These are phyloP conservation scores for Anoplolepis gracilipes DNA, from an alignment of 1,140 invertebrate species.

Conservation along the genomic window DNA sequence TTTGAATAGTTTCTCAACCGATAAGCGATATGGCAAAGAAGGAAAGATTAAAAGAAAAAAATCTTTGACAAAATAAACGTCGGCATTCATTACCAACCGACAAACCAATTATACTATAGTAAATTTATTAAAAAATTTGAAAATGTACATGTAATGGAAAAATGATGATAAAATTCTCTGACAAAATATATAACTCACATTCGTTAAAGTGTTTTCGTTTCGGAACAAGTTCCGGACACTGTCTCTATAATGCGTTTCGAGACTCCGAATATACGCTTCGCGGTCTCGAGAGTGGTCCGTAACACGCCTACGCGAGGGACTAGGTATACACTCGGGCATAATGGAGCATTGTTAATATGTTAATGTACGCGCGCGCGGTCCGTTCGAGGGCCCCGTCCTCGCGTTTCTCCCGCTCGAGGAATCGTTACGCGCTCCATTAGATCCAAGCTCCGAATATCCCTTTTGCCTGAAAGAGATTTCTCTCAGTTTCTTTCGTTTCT, in stretches of 20 bases:
- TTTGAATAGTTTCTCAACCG: not conserved
- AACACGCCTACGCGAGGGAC: conserved; percentile 39
- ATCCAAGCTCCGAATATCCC: conserved; percentile 43
- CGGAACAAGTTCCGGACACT: not conserved
- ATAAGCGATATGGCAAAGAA: not conserved
- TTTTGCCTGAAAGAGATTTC: conserved; percentile 43
- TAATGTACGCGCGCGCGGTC: conserved; percentile 73
- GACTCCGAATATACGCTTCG: conserved; percentile 12
- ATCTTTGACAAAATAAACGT: not conserved
- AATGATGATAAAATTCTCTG: not conserved
- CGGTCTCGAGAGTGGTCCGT: conserved; percentile 38
- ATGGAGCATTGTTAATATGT: conserved; percentile 81
- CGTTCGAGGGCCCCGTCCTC: conserved; percentile 52
- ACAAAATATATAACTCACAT: not conserved
- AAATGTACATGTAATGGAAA: not conserved
- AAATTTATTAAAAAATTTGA: not conserved
- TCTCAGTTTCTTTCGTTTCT: not conserved
- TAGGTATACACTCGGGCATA: conserved; percentile 69
- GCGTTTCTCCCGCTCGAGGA: conserved; percentile 64
- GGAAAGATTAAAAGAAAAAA: not conserved
- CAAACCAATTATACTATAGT: not conserved
- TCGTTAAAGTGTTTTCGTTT: conserved; percentile 2
- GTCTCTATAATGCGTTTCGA: not conserved
- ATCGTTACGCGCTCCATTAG: conserved; percentile 74
- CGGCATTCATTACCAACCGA: not conserved